phyloP scores from a whole-genome alignment of 2,888 invertebrate genomes.

The Stictocephala bisonia region DNA sequence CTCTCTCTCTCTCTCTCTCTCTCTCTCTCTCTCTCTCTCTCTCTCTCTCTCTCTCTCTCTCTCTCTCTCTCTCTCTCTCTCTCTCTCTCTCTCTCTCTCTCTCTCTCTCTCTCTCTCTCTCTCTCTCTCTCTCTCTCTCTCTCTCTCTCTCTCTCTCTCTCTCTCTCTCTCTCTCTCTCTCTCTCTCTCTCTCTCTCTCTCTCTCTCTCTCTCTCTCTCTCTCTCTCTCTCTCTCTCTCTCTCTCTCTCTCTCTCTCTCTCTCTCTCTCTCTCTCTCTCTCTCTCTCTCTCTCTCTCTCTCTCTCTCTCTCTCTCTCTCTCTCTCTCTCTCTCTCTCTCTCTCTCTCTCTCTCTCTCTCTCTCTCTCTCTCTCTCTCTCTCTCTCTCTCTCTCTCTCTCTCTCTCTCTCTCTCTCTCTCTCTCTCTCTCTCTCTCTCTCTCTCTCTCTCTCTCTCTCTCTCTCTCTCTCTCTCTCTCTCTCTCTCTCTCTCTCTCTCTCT shows the following conservation, averaged over 20 bases:
- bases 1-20: constrained; percentile 24
- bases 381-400: constrained; percentile 24
- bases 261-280: constrained; percentile 24
- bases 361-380: constrained; percentile 24
- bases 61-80: constrained; percentile 24
- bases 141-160: constrained; percentile 24
- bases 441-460: constrained; percentile 24
- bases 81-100: constrained; percentile 24
- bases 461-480: constrained; percentile 24
- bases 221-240: constrained; percentile 24
- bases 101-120: constrained; percentile 24
- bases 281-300: constrained; percentile 24
- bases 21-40: constrained; percentile 24
- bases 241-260: constrained; percentile 24
- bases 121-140: constrained; percentile 24
- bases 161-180: constrained; percentile 24
- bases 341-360: constrained; percentile 24
- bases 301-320: constrained; percentile 24
- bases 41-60: constrained; percentile 24
- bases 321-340: constrained; percentile 24
- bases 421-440: constrained; percentile 24
- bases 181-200: constrained; percentile 24
- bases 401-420: constrained; percentile 24
- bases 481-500: constrained; percentile 24
- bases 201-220: constrained; percentile 24